Percentiles rank a stretch among this genome's conserved stretches.
phyloP scores from a whole-genome alignment of 2,797 vertebrate species.

The Chromobotia macracanthus region DNA sequence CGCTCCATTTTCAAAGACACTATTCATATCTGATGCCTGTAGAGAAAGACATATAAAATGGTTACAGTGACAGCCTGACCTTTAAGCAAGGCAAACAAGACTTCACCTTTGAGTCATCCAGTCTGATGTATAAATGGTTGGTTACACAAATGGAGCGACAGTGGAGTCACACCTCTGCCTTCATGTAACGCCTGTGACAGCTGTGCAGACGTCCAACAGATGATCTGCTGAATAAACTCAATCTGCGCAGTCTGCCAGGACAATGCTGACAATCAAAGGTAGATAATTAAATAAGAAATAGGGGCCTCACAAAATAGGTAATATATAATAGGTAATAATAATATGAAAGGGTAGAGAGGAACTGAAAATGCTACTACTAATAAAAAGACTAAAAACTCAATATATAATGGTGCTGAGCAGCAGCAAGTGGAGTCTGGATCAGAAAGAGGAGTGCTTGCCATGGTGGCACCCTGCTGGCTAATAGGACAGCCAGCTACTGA shows the following conservation, averaged over 20 bases:
- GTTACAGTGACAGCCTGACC: constrained; percentile 21
- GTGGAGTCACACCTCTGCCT: constrained; percentile 20
- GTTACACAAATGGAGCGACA: constrained; percentile 25
- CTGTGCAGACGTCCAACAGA: constrained; percentile 52
- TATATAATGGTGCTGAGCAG: background rate
- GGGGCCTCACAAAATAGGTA: background rate
- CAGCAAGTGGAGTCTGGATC: constrained; percentile 1
- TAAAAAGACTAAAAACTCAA: background rate
- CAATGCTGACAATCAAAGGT: constrained; percentile 32
- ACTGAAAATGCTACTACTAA: too few species aligned
- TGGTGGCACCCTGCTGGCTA: constrained; percentile 40
- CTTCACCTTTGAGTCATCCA: constrained; percentile 44
- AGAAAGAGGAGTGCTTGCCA: constrained; percentile 8
- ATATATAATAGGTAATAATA: background rate
- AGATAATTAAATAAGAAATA: constrained; percentile 26
- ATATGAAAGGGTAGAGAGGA: background rate
- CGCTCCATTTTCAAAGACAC: background rate
- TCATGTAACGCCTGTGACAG: constrained; percentile 58
- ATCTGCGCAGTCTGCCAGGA: constrained; percentile 37
- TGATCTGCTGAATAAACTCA: constrained; percentile 48
- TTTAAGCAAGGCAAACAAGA: constrained; percentile 34
- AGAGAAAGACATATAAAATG: constrained; percentile 26
- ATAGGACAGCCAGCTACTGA: constrained; percentile 24
- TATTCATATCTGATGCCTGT: background rate
- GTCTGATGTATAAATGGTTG: constrained; percentile 11